Evolutionary conservation across 2,888 invertebrate species (phyloP), one percentile per base, ranked within the genome.

Genomic region (Brachyptera risi): DNA sequence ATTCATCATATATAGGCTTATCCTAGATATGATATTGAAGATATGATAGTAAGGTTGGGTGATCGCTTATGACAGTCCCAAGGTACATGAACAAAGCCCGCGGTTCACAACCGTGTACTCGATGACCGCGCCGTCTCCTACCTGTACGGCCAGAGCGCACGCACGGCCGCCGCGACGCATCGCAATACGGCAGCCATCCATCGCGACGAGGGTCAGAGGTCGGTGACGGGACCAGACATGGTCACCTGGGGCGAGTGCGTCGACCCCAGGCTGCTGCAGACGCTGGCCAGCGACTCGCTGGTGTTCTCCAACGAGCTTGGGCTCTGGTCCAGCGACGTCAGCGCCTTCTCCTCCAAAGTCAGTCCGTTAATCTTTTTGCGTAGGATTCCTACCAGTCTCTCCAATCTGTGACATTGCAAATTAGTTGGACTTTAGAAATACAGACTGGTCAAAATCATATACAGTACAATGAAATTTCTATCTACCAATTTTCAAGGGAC

Each of bases 201-300:
- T 31, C 11, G 31, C 7, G 31, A 5, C 31, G 31, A n/a, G 31
- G 31, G 60, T 67, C 65, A 80, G 76, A 80, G 79, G 71, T 83
- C 83, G 1, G 83, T 84, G 17, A 84, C 83, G 15, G 83, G 83
- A 17, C 84, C 84, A 66, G 82, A 81, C 51, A 83, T 77, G 31
- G 82, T 80, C 35, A 76, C 75, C 61, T 74, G 72, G 60, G 74
- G 75, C 58, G 75, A 72, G 17, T 76, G 75, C 7, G 31, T 31
- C 74, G 63, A 26, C 19, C 54, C 42, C 15, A 59, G 44, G 11
- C 49, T 50, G 19, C 60, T 49, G 11, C 23, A 49, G 19, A 54
- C 59, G 37, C 63, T 63, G 15, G 54, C 60, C 1, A 59, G 37
- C 23, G 51, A 51, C 26, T 59, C 59, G 26, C 59, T 59, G 3